These are phyloP conservation scores for Bilobella aurantiaca DNA, from an alignment of 1,140 invertebrate species.

Conservation along the genomic window DNA sequence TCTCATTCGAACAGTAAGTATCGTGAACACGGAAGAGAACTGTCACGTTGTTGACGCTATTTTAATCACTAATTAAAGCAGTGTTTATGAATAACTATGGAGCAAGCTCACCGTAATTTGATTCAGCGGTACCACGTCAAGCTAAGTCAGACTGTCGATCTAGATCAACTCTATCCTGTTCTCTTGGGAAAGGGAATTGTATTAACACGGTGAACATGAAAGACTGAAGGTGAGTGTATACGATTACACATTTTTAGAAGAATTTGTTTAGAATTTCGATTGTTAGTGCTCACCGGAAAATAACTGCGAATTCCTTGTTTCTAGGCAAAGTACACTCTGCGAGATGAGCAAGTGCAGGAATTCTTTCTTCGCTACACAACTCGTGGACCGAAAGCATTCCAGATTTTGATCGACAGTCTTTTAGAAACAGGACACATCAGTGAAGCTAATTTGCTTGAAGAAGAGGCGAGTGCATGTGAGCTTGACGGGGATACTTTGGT, in stretches of 20 bases:
- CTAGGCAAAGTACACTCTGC: constrained; percentile 4
- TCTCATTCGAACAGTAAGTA: too few species aligned
- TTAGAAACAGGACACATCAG: constrained; percentile 11
- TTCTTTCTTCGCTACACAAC: constrained; percentile 23
- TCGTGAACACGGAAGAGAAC: too few species aligned
- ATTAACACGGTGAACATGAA: constrained; percentile 15
- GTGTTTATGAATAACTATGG: constrained; percentile 6
- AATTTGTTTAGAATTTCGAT: background rate
- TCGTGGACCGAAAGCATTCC: constrained; percentile 24
- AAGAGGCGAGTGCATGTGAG: too few species aligned
- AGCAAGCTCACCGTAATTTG: constrained; percentile 14
- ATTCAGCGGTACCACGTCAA: constrained; percentile 22
- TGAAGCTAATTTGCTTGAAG: constrained; percentile 17
- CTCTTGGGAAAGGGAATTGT: constrained; percentile 19
- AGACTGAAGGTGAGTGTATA: constrained; percentile 15
- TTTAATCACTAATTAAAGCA: background rate
- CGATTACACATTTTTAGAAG: background rate
- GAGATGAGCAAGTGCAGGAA: constrained; percentile 19
- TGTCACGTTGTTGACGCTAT: background rate
- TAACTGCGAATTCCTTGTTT: too few species aligned
- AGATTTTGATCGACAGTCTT: constrained; percentile 18
- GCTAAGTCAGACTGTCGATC: constrained; percentile 15
- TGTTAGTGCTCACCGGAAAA: background rate
- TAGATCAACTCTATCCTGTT: constrained; percentile 10
- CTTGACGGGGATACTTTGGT: background rate